phyloP scores from a whole-genome alignment of 2,113 vertebrate genomes.

The Gadus chalcogrammus region DNA sequence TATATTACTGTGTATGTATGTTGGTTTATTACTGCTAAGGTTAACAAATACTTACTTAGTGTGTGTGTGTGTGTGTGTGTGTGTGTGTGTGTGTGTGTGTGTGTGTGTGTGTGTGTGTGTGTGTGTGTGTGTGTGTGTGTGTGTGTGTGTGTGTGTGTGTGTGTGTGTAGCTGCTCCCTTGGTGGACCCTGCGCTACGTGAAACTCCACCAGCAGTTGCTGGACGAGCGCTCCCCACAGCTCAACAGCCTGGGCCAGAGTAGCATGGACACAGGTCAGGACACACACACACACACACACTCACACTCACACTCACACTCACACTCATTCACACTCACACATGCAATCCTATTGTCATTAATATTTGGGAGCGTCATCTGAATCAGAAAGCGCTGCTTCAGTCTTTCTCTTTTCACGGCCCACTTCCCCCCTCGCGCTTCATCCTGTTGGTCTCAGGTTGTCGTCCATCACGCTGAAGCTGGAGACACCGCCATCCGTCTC shows the following conservation, averaged over 20 bases:
- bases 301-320: slow-evolving; percentile 12
- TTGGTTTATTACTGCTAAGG: neutral
- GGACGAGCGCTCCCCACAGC: slow-evolving; percentile 85
- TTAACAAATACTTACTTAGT: neutral
- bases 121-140: slow-evolving; percentile 3
- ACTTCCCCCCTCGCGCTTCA: too few relatives aligned
- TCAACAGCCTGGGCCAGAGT: slow-evolving; percentile 72
- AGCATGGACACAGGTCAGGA: slow-evolving; percentile 81
- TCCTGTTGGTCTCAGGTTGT: too few relatives aligned
- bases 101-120: slow-evolving; percentile 12
- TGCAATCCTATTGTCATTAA: too few relatives aligned
- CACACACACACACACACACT: slow-evolving; percentile 4
- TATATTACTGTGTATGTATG: neutral
- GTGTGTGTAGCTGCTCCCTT: slow-evolving; percentile 78
- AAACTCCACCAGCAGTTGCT: slow-evolving; percentile 89
- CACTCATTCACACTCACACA: too few relatives aligned
- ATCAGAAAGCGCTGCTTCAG: too few relatives aligned
- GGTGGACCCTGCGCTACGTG: slow-evolving; percentile 89
- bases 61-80: neutral
- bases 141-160: slow-evolving; percentile 1
- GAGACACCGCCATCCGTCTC: too few relatives aligned
- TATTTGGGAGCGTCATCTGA: too few relatives aligned
- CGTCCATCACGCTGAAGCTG: too few relatives aligned
- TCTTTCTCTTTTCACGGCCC: too few relatives aligned
- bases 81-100: neutral